These are phyloP conservation scores for Tigriopus californicus DNA, from an alignment of 2,888 invertebrate species.

Conservation along the genomic window DNA sequence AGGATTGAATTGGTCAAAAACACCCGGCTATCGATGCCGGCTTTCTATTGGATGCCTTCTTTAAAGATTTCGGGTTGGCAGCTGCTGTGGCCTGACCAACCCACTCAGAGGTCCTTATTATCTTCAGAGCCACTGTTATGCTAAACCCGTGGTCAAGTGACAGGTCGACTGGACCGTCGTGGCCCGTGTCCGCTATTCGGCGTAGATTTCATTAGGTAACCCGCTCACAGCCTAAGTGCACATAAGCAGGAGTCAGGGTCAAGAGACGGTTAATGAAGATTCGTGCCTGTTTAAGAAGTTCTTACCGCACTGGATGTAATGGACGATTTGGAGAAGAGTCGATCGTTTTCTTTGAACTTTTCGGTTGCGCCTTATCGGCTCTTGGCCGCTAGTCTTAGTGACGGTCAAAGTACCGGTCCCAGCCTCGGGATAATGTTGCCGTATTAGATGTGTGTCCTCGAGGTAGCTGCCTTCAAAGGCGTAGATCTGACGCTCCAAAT, in stretches of 20 bases:
- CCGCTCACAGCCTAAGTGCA: too few relatives aligned
- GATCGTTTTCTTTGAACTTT: conserved; percentile 94
- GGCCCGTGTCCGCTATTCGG: too few relatives aligned
- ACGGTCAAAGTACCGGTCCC: conserved; percentile 82
- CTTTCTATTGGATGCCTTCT: neutral
- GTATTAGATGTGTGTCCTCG: conserved; percentile 92
- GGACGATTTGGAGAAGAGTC: conserved; percentile 90
- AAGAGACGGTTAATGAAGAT: too few relatives aligned
- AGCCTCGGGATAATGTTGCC: conserved; percentile 95
- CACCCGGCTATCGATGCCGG: neutral
- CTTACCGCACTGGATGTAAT: conserved; percentile 88
- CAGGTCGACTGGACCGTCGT: too few relatives aligned
- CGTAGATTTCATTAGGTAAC: too few relatives aligned
- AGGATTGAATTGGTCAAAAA: too few relatives aligned
- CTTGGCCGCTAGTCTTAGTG: conserved; percentile 77
- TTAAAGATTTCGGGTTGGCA: neutral
- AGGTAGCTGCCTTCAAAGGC: conserved; percentile 97
- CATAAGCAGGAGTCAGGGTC: too few relatives aligned
- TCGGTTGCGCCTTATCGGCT: conserved; percentile 84
- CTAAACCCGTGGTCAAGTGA: neutral
- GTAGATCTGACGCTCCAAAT: conserved; percentile 86
- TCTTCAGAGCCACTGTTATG: neutral
- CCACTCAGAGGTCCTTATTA: neutral
- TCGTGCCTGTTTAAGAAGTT: too few relatives aligned
- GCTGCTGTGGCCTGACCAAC: neutral